These are phyloP conservation scores for Chymomyza fuscimana DNA, from an alignment of 2,888 invertebrate species.

Conservation along the genomic window DNA sequence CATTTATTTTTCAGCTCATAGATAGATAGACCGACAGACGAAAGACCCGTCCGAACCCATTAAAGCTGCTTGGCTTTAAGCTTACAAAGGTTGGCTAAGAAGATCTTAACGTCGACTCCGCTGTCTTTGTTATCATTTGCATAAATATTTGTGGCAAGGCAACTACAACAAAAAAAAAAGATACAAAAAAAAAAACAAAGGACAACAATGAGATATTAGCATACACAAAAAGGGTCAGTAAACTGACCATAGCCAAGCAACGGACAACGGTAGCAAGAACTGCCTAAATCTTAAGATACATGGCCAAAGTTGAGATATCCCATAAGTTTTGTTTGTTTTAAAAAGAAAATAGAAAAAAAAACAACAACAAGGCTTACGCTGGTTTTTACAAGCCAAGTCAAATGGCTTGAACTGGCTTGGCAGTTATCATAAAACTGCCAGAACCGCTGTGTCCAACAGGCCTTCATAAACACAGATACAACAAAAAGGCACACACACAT, in stretches of 20 bases:
- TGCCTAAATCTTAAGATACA: constrained; percentile 69
- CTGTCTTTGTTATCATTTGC: constrained; percentile 4
- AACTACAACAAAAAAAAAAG: neutral
- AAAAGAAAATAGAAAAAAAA: constrained; percentile 24
- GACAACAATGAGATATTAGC: neutral
- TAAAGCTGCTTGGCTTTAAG: neutral
- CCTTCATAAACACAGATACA: neutral
- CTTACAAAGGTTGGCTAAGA: neutral
- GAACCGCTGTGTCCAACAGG: constrained; percentile 10
- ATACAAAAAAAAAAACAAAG: constrained; percentile 2
- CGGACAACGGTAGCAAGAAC: constrained; percentile 26
- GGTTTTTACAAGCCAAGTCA: neutral
- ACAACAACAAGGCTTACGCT: neutral
- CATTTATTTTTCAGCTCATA: neutral
- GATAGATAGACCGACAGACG: neutral
- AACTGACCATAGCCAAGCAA: constrained; percentile 19
- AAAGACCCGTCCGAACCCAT: neutral
- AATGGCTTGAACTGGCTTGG: constrained; percentile 27
- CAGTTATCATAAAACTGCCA: constrained; percentile 67
- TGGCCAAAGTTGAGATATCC: constrained; percentile 53
- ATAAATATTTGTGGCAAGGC: constrained; percentile 9
- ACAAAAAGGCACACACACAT: constrained; percentile 34
- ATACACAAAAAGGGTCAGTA: neutral
- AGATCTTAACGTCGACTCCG: neutral
- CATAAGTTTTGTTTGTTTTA: constrained; percentile 42